Conservation (phyloP, 2,113 vertebrate genomes). For the Salvelinus alpinus region DNA sequence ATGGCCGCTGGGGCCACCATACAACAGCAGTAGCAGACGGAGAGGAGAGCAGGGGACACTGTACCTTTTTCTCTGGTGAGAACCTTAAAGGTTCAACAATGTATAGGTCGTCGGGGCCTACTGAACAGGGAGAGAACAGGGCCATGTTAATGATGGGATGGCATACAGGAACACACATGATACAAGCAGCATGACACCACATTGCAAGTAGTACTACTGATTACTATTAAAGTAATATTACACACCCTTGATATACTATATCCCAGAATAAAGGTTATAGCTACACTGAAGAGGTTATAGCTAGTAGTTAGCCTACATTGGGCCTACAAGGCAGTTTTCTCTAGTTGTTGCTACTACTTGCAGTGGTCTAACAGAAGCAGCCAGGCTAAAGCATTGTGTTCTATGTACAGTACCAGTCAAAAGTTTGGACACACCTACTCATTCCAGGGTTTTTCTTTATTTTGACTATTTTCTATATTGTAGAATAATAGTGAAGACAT, state of each 20-base stretch:
- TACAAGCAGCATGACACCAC: constrained; percentile 71
- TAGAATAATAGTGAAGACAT: too few species aligned
- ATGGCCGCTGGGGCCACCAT: constrained; percentile 26
- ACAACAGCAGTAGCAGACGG: constrained; percentile 45
- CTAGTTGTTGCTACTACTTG: constrained; percentile 58
- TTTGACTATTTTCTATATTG: too few species aligned
- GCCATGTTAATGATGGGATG: constrained; percentile 73
- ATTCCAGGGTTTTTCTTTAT: too few species aligned
- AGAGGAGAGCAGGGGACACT: constrained; percentile 42
- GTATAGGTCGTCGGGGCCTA: constrained; percentile 94
- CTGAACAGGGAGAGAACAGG: constrained; percentile 80
- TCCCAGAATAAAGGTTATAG: too few species aligned
- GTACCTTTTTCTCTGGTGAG: constrained; percentile 99
- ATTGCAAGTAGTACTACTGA: constrained; percentile 68
- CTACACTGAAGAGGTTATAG: background rate
- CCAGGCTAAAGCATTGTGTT: constrained; percentile 60
- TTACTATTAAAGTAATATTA: constrained; percentile 35
- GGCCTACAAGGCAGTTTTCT: background rate
- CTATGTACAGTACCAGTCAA: constrained; percentile 8
- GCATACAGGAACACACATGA: constrained; percentile 66
- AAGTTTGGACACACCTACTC: too few species aligned
- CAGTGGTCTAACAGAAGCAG: constrained; percentile 61
- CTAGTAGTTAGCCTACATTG: background rate
- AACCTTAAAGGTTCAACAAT: constrained; percentile 98
- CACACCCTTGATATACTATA: too few species aligned